Percentiles rank a stretch among this genome's conserved stretches.
These are phyloP conservation scores for Sminthurinus aureus DNA, from an alignment of 2,888 invertebrate genomes.

Conservation along the genomic window DNA sequence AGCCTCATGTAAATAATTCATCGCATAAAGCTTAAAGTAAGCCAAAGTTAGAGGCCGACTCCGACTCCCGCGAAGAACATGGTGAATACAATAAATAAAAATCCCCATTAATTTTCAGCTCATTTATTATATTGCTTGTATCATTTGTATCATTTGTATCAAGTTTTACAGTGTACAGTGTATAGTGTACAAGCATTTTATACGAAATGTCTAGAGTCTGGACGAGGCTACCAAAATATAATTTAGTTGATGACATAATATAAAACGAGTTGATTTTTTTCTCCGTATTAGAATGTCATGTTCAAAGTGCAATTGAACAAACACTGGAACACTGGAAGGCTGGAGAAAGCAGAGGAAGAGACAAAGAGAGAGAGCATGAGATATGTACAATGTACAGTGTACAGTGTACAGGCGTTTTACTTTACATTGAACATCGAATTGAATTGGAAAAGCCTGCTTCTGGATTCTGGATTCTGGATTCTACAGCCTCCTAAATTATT, in stretches of 20 bases:
- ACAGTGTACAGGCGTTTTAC: background rate
- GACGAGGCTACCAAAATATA: background rate
- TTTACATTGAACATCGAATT: too few species aligned
- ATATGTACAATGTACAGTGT: background rate
- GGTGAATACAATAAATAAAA: background rate
- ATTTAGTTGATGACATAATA: slow-evolving; percentile 3
- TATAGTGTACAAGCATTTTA: background rate
- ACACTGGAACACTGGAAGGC: background rate
- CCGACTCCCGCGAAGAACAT: background rate
- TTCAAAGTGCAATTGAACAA: background rate
- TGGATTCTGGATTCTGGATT: background rate
- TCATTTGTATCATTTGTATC: background rate
- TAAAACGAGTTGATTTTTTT: slow-evolving; percentile 7
- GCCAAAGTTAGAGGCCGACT: background rate
- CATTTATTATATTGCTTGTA: background rate
- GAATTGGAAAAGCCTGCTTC: too few species aligned
- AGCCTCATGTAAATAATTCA: slow-evolving; percentile 21
- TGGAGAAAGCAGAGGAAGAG: background rate
- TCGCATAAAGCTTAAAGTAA: background rate
- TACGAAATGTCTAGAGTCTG: too few species aligned
- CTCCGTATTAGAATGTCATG: background rate
- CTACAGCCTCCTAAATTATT: background rate
- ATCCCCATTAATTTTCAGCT: slow-evolving; percentile 1
- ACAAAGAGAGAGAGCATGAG: background rate
- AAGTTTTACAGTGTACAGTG: background rate